Conservation (phyloP, 2,888 invertebrate species). For the Pterostichus madidus region DNA sequence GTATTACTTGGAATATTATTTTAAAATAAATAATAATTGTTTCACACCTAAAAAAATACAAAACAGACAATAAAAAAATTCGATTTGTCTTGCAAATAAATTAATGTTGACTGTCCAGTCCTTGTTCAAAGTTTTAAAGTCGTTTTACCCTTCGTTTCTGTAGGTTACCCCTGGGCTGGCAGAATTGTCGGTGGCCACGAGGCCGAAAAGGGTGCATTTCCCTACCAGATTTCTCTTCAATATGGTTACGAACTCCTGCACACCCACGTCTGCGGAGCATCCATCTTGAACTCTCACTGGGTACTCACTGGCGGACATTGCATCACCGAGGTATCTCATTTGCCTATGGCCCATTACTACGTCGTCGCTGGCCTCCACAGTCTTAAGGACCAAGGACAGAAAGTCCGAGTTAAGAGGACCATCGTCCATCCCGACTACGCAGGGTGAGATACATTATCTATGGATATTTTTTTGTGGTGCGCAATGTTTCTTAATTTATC, state of each 20-base stretch:
- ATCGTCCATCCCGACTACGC: constrained; percentile 71
- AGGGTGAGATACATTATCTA: constrained; percentile 72
- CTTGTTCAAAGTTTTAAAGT: too few relatives aligned
- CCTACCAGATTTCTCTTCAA: constrained; percentile 78
- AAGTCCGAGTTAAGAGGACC: constrained; percentile 67
- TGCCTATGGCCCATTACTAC: constrained; percentile 74
- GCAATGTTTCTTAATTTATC: too few relatives aligned
- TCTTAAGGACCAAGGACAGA: constrained; percentile 70
- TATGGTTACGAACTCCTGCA: constrained; percentile 75
- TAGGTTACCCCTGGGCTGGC: constrained; percentile 2
- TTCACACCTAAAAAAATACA: too few relatives aligned
- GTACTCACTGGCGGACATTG: constrained; percentile 77
- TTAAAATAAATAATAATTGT: too few relatives aligned
- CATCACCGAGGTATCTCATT: constrained; percentile 72
- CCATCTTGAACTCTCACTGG: constrained; percentile 73
- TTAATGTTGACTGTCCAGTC: not conserved
- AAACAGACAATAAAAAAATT: too few relatives aligned
- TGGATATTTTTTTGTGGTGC: too few relatives aligned
- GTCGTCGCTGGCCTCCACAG: constrained; percentile 71
- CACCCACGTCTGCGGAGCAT: constrained; percentile 76
- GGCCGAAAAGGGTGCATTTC: constrained; percentile 76
- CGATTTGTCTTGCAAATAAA: too few relatives aligned
- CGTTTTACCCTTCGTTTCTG: too few relatives aligned
- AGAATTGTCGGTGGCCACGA: constrained; percentile 48
- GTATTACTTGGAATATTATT: too few relatives aligned